Evolutionary conservation across 2,113 vertebrate genomes (phyloP), one percentile per base, ranked within the genome.

Genomic region (Gymnocephalus cernua): DNA sequence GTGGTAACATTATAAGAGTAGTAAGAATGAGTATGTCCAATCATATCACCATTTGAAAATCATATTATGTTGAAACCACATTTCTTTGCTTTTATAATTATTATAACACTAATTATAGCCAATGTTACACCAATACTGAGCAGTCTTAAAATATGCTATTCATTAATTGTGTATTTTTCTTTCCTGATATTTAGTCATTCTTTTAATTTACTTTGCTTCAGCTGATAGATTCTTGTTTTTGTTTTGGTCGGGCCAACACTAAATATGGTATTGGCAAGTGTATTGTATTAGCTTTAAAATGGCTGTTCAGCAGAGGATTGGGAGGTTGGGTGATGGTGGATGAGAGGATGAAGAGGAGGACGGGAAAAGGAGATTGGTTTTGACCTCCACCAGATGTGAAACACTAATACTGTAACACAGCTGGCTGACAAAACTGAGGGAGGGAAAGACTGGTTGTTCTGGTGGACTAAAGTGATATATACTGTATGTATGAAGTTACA

Each of bases 311-410:
- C 70, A 1, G 63, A 74, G 44, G 79, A 80, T 68, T 50, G 77
- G n/a, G 50, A 9, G 67, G 75, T 35, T 45, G 70, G 25, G 16
- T 14, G 51, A 54, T 29, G 57, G 41, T 21, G 72, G 82, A 79
- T 61, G 78, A 84, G 61, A 85, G 76, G 73, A 74, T 80, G 80
- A 82, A 64, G 67, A 57, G 66, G 63, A 82, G 45, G 53, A 75
- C 83, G 27, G 72, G 80, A 58, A 81, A 15, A 57, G 72, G 74
- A 90, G 89, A 91, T 91, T 90, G 87, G 29, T 78, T 86, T 86
- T 86, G 90, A 89, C 88, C 91, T 88, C 74, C 77, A 79, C 41
- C 74, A 70, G 85, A 83, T 83, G 83, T 75, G 74, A 80, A 74
- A 50, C 59, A 64, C 66, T 74, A 85, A 89, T 83, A 54, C 76